A percentile compares a stretch with the other conserved stretches of the same genome.
phyloP scores from a whole-genome alignment of 2,888 invertebrate species.

The Orthonevra nobilis region DNA sequence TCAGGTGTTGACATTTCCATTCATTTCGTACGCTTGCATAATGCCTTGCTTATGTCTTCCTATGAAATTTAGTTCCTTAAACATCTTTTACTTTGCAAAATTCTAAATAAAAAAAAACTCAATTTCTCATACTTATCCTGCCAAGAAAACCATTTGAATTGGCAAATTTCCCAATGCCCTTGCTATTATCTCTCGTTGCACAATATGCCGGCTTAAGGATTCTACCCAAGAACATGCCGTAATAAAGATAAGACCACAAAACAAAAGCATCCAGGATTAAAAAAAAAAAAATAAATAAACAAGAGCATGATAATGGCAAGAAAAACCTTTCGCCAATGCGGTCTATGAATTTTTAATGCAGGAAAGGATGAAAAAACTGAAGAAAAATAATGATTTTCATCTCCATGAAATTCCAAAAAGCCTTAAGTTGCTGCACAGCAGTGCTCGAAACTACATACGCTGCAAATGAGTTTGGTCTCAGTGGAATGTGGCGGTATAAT shows the following conservation, averaged over 20 bases:
- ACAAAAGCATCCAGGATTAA: slow-evolving; percentile 37
- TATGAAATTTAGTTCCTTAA: slow-evolving; percentile 49
- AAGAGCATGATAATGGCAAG: slow-evolving; percentile 36
- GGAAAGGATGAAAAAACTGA: slow-evolving; percentile 40
- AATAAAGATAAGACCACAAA: slow-evolving; percentile 65
- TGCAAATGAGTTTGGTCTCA: slow-evolving; percentile 25
- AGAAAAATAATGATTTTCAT: slow-evolving; percentile 60
- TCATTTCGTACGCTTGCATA: too few species aligned
- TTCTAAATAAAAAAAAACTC: too few species aligned
- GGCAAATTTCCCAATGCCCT: slow-evolving; percentile 79
- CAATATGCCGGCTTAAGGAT: slow-evolving; percentile 64
- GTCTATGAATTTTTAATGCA: slow-evolving; percentile 79
- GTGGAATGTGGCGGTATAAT: slow-evolving; percentile 42
- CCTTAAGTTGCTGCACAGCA: slow-evolving; percentile 15
- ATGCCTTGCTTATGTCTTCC: too few species aligned
- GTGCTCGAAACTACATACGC: background rate
- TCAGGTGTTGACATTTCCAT: too few species aligned
- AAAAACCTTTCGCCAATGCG: slow-evolving; percentile 66
- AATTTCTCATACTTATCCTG: slow-evolving; percentile 45
- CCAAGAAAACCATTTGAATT: slow-evolving; percentile 76
- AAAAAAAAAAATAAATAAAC: background rate
- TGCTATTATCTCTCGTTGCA: slow-evolving; percentile 72
- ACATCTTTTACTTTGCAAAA: slow-evolving; percentile 38
- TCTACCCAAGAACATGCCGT: slow-evolving; percentile 42
- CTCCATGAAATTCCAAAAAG: slow-evolving; percentile 47